A percentile compares a stretch with the other conserved stretches of the same genome.
Evolutionary conservation across 2,797 vertebrate genomes (phyloP).

Genomic region (Fringilla coelebs): DNA sequence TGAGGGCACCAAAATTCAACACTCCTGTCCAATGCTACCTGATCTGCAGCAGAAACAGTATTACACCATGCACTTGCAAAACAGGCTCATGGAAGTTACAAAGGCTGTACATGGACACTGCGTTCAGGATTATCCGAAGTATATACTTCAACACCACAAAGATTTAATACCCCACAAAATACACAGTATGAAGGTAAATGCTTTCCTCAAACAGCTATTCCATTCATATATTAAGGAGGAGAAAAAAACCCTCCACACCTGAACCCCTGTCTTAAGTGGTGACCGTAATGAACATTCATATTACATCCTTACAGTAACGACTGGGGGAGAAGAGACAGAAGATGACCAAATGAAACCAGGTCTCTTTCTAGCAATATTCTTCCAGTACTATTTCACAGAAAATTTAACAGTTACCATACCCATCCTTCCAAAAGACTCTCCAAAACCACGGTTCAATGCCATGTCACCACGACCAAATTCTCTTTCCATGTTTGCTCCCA

Average conservation of each 20-base stretch:
- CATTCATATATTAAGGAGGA: background rate
- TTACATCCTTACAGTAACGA: background rate
- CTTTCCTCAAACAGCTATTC: background rate
- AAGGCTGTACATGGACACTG: background rate
- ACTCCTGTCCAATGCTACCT: background rate
- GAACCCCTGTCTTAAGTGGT: background rate
- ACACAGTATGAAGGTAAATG: background rate
- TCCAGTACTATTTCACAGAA: background rate
- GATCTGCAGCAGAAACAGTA: background rate
- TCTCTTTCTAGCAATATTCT: background rate
- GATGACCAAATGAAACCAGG: background rate
- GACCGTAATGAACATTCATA: background rate
- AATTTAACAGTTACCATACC: conserved; percentile 74
- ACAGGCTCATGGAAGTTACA: background rate
- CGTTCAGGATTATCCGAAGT: background rate
- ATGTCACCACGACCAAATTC: conserved; percentile 92
- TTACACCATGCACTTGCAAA: background rate
- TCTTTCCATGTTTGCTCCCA: conserved; percentile 89
- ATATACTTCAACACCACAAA: background rate
- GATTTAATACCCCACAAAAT: background rate
- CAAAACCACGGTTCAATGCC: conserved; percentile 89
- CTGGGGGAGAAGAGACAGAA: background rate
- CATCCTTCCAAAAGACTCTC: conserved; percentile 94
- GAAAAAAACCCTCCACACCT: background rate
- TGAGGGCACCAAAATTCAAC: background rate